Evolutionary conservation across 2,797 vertebrate genomes (phyloP).

Genomic region (Lithobates pipiens): DNA sequence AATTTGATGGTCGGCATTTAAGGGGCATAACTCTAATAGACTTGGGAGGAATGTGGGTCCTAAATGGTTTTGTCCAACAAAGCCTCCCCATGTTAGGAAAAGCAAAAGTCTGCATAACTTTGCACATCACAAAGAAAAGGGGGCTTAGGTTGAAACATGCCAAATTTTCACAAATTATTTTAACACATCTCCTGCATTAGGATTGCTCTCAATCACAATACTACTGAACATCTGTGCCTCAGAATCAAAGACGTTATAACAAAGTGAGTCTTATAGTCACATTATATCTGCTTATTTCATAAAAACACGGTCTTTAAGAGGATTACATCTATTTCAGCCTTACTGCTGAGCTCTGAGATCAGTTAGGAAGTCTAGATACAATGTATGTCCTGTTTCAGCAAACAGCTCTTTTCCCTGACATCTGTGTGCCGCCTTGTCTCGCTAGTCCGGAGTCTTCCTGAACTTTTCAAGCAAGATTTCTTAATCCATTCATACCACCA

Average conservation of each 20-base stretch:
- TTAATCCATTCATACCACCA: conserved; percentile 72
- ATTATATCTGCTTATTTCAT: conserved; percentile 78
- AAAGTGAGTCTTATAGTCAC: conserved; percentile 71
- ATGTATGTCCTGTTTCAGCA: conserved; percentile 78
- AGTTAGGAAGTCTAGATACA: conserved; percentile 74
- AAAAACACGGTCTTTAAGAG: conserved; percentile 76
- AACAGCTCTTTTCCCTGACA: conserved; percentile 71
- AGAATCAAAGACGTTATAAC: conserved; percentile 71
- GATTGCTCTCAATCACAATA: conserved; percentile 42
- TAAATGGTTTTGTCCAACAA: not conserved
- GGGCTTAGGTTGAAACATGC: conserved; percentile 34
- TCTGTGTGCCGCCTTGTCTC: conserved; percentile 65
- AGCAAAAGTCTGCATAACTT: not conserved
- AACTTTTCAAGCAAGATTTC: conserved; percentile 75
- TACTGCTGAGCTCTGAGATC: conserved; percentile 68
- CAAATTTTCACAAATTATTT: conserved; percentile 2
- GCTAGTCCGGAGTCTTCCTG: conserved; percentile 68
- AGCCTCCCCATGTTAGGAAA: not conserved
- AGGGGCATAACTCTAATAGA: not conserved
- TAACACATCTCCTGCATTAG: conserved; percentile 18
- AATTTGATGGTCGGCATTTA: not conserved
- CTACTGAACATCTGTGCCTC: conserved; percentile 67
- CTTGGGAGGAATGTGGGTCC: not conserved
- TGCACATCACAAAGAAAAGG: not conserved
- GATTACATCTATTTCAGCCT: conserved; percentile 71